These are phyloP conservation scores for Oligia fasciuncula DNA, from an alignment of 2,888 invertebrate genomes.

Conservation along the genomic window DNA sequence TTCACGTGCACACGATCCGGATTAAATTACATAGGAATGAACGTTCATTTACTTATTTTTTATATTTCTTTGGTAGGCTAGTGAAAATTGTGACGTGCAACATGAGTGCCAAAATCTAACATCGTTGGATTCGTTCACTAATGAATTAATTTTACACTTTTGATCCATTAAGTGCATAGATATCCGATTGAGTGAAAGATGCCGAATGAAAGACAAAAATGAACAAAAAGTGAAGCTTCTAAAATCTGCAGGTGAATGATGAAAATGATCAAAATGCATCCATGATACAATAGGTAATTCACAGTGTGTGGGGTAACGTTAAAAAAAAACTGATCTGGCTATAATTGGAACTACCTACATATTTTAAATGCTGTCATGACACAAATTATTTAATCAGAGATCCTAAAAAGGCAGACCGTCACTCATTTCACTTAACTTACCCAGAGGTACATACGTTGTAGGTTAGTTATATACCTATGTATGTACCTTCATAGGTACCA, in stretches of 20 bases:
- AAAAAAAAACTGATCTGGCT: conserved; percentile 11
- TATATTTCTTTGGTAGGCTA: background rate
- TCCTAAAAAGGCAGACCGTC: conserved; percentile 20
- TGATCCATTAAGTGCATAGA: too few relatives aligned
- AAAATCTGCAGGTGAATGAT: background rate
- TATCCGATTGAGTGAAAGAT: background rate
- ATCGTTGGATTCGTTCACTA: background rate
- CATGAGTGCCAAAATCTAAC: background rate
- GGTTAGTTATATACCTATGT: background rate
- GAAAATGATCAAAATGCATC: background rate
- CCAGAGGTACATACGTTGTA: background rate
- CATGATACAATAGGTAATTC: background rate
- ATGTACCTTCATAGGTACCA: background rate
- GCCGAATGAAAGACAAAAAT: background rate
- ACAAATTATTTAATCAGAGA: conserved; percentile 47
- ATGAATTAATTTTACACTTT: background rate
- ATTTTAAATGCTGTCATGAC: conserved; percentile 46
- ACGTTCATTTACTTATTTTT: background rate
- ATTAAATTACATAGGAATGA: background rate
- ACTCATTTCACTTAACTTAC: conserved; percentile 13
- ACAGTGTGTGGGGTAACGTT: conserved; percentile 9
- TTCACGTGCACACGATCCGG: background rate
- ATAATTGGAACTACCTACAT: conserved; percentile 29
- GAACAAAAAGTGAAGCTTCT: background rate
- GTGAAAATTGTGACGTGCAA: background rate